Evolutionary conservation across 2,113 vertebrate genomes (phyloP).

Genomic region (Philantomba maxwellii): DNA sequence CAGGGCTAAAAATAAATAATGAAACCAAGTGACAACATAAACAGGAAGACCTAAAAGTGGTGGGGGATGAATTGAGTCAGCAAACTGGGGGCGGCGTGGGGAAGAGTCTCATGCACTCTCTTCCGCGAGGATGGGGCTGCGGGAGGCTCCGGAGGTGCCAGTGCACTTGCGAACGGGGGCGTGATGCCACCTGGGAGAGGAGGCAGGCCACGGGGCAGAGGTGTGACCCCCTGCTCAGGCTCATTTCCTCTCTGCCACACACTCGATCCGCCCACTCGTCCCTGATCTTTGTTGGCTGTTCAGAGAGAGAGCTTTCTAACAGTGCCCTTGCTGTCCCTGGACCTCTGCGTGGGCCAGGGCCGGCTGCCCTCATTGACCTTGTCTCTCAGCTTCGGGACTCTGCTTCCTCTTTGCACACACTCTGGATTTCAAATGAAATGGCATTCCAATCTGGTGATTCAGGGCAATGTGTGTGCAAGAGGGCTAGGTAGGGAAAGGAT

Average conservation of each 20-base stretch:
- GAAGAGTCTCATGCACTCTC: slow-evolving; percentile 57
- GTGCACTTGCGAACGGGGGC: slow-evolving; percentile 47
- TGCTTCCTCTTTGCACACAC: not conserved
- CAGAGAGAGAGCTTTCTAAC: not conserved
- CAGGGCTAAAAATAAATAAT: slow-evolving; percentile 76
- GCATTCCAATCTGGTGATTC: not conserved
- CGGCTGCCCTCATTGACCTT: not conserved
- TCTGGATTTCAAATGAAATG: not conserved
- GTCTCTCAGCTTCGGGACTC: not conserved
- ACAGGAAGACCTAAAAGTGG: slow-evolving; percentile 49
- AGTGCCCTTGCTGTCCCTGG: slow-evolving; percentile 3
- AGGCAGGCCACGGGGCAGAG: not conserved
- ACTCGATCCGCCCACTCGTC: not conserved
- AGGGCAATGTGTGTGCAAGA: not conserved
- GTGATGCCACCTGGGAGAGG: slow-evolving; percentile 3
- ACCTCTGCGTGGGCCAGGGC: not conserved
- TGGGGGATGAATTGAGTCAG: slow-evolving; percentile 66
- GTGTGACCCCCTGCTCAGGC: not conserved
- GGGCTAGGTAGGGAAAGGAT: not conserved
- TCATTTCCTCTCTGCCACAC: not conserved
- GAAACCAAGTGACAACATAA: slow-evolving; percentile 69
- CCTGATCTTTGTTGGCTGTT: slow-evolving; percentile 41
- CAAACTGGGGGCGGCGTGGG: slow-evolving; percentile 16
- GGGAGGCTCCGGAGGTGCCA: slow-evolving; percentile 47
- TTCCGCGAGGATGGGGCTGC: slow-evolving; percentile 30